These are phyloP conservation scores for Zenarchopterus dispar DNA, from an alignment of 2,797 vertebrate species.

Conservation along the genomic window DNA sequence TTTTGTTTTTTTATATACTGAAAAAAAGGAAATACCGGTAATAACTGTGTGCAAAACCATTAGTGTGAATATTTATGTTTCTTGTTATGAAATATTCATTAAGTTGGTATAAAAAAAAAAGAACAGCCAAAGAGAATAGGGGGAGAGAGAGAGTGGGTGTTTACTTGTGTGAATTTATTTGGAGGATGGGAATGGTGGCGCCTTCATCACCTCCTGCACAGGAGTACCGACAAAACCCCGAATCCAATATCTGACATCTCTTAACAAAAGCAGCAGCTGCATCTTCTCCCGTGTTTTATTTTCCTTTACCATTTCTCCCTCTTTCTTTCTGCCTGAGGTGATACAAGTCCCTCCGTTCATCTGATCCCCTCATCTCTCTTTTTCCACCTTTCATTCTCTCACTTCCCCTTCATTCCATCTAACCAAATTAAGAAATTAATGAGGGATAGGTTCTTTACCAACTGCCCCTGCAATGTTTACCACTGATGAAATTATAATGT, in stretches of 20 bases:
- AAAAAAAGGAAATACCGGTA: slow-evolving; percentile 87
- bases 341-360: slow-evolving; percentile 86
- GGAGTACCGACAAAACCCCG: slow-evolving; percentile 88
- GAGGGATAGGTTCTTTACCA: slow-evolving; percentile 94
- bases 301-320: slow-evolving; percentile 62
- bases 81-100: slow-evolving; percentile 99
- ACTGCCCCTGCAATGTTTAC: slow-evolving; percentile 97
- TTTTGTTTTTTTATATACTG: slow-evolving; percentile 69
- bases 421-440: slow-evolving; percentile 99
- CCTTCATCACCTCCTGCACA: slow-evolving; percentile 72
- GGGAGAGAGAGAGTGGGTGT: slow-evolving; percentile 57
- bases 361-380: slow-evolving; percentile 82
- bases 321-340: slow-evolving; percentile 82
- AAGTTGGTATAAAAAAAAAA: slow-evolving; percentile 84
- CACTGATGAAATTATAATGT: slow-evolving; percentile 99
- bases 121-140: slow-evolving; percentile 65
- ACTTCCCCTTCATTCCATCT: slow-evolving; percentile 89
- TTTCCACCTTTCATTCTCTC: slow-evolving; percentile 72
- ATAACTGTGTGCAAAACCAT: slow-evolving; percentile 98
- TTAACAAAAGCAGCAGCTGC: slow-evolving; percentile 83
- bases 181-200: slow-evolving; percentile 66
- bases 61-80: slow-evolving; percentile 99
- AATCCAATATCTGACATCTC: slow-evolving; percentile 94
- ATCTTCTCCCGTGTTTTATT: slow-evolving; percentile 81
- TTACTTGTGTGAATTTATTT: slow-evolving; percentile 70